phyloP scores from a whole-genome alignment of 2,113 vertebrate species.

The Paralichthys olivaceus region DNA sequence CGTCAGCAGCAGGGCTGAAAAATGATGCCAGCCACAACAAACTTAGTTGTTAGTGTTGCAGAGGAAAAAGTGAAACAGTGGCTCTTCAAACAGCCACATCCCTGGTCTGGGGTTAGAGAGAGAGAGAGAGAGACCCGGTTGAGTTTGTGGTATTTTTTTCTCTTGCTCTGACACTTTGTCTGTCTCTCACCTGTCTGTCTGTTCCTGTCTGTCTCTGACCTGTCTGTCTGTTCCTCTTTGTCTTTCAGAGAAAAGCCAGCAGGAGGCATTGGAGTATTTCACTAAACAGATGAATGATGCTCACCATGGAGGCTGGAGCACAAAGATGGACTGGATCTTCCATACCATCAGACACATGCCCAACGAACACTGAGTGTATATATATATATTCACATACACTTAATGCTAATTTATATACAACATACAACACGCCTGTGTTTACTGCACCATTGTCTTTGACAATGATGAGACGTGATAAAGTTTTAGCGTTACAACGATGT shows the following conservation, averaged over 20 bases:
- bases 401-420: not conserved
- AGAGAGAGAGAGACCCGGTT: no score
- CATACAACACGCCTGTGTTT: slow-evolving; percentile 13
- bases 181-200: no score
- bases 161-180: not conserved
- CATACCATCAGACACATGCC: slow-evolving; percentile 86
- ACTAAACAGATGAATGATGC: slow-evolving; percentile 87
- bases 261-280: slow-evolving; percentile 85
- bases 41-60: no score
- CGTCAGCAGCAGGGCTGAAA: no score
- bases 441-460: slow-evolving; percentile 21
- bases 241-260: slow-evolving; percentile 73
- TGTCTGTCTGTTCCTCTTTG: slow-evolving; percentile 14
- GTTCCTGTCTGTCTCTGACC: no score
- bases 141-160: no score
- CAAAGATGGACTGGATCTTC: slow-evolving; percentile 88
- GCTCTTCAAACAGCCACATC: no score
- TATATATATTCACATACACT: no score
- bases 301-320: slow-evolving; percentile 86
- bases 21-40: no score
- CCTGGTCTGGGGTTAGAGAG: no score
- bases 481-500: not conserved
- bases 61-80: no score
- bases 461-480: slow-evolving; percentile 6
- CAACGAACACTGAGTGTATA: slow-evolving; percentile 65